These are phyloP conservation scores for Microplitis deprimator DNA, from an alignment of 2,888 invertebrate genomes.

Conservation along the genomic window DNA sequence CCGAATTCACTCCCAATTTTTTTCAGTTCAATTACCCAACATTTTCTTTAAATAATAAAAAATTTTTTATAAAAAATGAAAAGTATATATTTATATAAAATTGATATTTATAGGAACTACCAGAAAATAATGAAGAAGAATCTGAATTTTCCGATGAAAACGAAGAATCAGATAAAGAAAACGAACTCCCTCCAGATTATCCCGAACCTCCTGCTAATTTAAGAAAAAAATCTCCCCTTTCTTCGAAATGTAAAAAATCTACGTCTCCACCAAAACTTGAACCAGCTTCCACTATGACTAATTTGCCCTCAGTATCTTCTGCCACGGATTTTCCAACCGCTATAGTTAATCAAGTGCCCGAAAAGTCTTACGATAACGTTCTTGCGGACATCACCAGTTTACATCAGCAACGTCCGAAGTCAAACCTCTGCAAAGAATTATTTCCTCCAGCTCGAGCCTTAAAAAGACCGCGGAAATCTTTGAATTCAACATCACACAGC, in stretches of 20 bases:
- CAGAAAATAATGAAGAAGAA: neutral
- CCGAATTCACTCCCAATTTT: neutral
- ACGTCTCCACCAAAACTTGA: neutral
- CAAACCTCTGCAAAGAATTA: neutral
- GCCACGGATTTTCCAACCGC: neutral
- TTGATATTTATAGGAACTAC: neutral
- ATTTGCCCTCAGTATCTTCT: neutral
- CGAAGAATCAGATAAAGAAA: constrained; percentile 61
- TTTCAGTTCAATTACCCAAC: no score
- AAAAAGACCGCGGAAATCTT: constrained; percentile 8
- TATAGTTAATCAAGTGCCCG: neutral
- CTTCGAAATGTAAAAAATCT: neutral
- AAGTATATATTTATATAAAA: no score
- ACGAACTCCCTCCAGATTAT: constrained; percentile 47
- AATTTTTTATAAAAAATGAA: no score
- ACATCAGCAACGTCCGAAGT: neutral
- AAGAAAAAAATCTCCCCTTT: neutral
- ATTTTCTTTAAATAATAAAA: no score
- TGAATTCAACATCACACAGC: neutral
- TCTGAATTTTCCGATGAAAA: constrained; percentile 40
- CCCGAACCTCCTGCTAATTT: neutral
- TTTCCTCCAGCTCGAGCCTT: neutral
- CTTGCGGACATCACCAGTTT: neutral
- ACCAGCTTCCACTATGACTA: neutral
- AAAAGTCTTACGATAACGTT: neutral